These are phyloP conservation scores for Musca domestica DNA, from an alignment of 1,140 invertebrate species.

Conservation along the genomic window DNA sequence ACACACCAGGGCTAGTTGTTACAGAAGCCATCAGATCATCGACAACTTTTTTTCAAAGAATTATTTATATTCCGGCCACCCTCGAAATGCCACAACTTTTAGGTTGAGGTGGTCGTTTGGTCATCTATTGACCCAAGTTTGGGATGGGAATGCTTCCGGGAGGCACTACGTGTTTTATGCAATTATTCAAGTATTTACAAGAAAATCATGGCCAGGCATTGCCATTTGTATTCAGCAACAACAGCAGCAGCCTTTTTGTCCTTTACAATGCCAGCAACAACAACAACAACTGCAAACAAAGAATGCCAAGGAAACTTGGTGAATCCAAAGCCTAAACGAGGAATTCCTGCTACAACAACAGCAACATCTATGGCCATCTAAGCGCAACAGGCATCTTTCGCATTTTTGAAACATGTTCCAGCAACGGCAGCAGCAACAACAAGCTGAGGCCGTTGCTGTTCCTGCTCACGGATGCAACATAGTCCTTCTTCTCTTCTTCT, in stretches of 20 bases:
- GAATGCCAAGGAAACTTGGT: background rate
- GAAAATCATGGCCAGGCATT: conserved; percentile 16
- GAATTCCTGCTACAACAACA: background rate
- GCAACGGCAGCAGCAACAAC: too few species aligned
- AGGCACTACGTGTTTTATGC: background rate
- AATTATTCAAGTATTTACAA: conserved; percentile 21
- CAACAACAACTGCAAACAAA: too few species aligned
- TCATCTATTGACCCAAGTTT: background rate
- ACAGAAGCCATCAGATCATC: too few species aligned
- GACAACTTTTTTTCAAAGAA: too few species aligned
- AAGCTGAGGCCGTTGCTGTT: too few species aligned
- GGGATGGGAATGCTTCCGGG: background rate
- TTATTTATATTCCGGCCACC: too few species aligned
- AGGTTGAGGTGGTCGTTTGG: too few species aligned
- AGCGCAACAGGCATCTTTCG: conserved; percentile 13
- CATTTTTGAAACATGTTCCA: conserved; percentile 15
- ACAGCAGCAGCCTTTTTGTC: conserved; percentile 1
- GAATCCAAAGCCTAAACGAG: background rate
- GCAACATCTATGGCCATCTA: background rate
- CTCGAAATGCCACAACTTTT: too few species aligned
- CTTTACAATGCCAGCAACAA: background rate
- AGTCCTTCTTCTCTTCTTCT: too few species aligned
- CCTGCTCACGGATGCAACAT: background rate
- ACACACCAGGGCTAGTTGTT: too few species aligned
- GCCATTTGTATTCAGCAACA: conserved; percentile 10